These are phyloP conservation scores for Chamaea fasciata DNA, from an alignment of 2,113 vertebrate species.

Conservation along the genomic window DNA sequence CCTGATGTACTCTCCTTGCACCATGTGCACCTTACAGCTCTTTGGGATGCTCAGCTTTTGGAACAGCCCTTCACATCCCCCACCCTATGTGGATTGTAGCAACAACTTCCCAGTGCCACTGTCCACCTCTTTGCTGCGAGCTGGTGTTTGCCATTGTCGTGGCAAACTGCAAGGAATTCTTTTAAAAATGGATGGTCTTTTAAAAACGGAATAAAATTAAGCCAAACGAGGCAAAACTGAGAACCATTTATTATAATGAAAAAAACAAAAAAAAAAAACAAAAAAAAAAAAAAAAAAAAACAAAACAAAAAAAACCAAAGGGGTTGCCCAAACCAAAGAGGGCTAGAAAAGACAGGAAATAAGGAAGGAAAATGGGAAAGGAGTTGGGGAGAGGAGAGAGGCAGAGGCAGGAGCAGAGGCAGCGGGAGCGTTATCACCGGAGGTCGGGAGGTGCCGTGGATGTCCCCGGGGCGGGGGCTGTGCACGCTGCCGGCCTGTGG, in stretches of 20 bases:
- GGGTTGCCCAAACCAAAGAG: background rate
- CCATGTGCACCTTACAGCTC: background rate
- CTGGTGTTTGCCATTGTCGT: too few relatives aligned
- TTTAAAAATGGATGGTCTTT: background rate
- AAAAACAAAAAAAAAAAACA: background rate
- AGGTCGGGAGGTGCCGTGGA: background rate
- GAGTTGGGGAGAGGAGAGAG: background rate
- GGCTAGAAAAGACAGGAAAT: background rate
- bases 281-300: background rate
- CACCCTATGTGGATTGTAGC: background rate
- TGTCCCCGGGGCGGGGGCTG: background rate
- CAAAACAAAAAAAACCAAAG: background rate
- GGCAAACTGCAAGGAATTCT: background rate
- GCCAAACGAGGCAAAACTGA: background rate
- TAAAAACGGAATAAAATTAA: background rate
- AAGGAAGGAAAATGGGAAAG: background rate
- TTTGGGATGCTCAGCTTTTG: background rate
- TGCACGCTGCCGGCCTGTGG: background rate
- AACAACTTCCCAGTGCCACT: background rate
- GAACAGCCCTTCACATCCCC: rapidly evolving
- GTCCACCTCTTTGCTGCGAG: background rate
- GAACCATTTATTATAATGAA: background rate
- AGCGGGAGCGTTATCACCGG: rapidly evolving
- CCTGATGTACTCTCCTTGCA: background rate
- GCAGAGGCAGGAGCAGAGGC: background rate